Evolutionary conservation across 2,888 invertebrate species (phyloP).

Genomic region (Stenoptilia bipunctidactyla): DNA sequence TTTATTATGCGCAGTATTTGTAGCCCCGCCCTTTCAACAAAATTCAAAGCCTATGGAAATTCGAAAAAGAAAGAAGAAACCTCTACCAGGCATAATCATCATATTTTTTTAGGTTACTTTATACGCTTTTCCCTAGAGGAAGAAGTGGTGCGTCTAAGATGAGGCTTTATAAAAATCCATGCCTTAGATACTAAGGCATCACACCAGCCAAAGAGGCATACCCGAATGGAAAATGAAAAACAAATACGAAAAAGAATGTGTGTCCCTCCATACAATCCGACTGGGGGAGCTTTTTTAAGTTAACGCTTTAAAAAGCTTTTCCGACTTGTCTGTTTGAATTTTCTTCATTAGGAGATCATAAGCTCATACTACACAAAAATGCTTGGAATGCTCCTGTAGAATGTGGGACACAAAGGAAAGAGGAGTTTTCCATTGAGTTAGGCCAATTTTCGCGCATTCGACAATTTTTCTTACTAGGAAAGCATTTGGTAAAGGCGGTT

Average conservation of each 20-base stretch:
- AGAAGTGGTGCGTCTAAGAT: constrained; percentile 14
- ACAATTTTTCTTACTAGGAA: constrained; percentile 59
- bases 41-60: too few relatives aligned
- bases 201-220: constrained; percentile 19
- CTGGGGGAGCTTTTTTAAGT: constrained; percentile 36
- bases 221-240: constrained; percentile 1
- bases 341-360: constrained; percentile 47
- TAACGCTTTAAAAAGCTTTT: constrained; percentile 57
- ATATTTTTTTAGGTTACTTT: too few relatives aligned
- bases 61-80: too few relatives aligned
- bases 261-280: constrained; percentile 22
- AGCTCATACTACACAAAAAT: constrained; percentile 34
- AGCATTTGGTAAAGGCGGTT: too few relatives aligned
- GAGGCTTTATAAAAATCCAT: constrained; percentile 39
- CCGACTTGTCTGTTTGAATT: constrained; percentile 62
- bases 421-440: constrained; percentile 35
- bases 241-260: constrained; percentile 19
- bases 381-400: constrained; percentile 19
- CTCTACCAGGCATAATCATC: too few relatives aligned
- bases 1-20: neutral
- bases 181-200: constrained; percentile 32
- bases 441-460: constrained; percentile 67
- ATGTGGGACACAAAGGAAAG: constrained; percentile 16
- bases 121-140: constrained; percentile 2
- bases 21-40: too few relatives aligned